Evolutionary conservation across 2,113 vertebrate species (phyloP), one percentile per base, ranked within the genome.

Genomic region (Falcunculus frontatus): DNA sequence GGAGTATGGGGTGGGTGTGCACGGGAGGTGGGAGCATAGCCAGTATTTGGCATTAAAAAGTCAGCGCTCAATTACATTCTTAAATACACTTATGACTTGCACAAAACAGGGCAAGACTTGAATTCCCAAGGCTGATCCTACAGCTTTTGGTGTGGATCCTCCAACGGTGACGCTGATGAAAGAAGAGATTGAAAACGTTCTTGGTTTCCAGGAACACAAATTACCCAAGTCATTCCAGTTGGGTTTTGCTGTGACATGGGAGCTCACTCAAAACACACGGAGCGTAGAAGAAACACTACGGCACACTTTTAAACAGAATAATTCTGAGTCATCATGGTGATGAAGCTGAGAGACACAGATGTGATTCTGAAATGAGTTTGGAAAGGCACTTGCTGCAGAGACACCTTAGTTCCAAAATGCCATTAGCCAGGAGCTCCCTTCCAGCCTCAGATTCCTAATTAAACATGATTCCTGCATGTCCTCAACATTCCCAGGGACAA

Each of bases 321-420:
- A 63, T 53, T 82, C 57, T 68, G 65, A 92, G 44, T 82, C 86
- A 95, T 87, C 20, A 1, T 10, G 20, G 44, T 73, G 90, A 78
- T 3, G 32, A 82, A 86, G 86, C 90, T 16, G 65, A 73, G 68
- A 64, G 42, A 68, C 74, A 73, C 52, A 86, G 65, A 15, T 63
- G 65, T 47, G 76, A 27, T 9, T 57, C 59, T 53, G 63, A 68
- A 82, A 63, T 7, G 23, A 46, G 39, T 53, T 68, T 20, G 27
- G 59, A 50, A 32, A 65, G 46, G n/a, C 42, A 35, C 16, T 73
- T 89, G 59, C 85, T 82, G 55, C 59, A 78, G 46, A 39, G 37
- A 50, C 5, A 6, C 11, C 18, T 55, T 26, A 6, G 12, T n/a
- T 73, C 52, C 70, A 52, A 30, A 13, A 32, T 0, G 0, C 22